Evolutionary conservation across 2,113 vertebrate genomes (phyloP).

Genomic region (Macroglossus sobrinus): DNA sequence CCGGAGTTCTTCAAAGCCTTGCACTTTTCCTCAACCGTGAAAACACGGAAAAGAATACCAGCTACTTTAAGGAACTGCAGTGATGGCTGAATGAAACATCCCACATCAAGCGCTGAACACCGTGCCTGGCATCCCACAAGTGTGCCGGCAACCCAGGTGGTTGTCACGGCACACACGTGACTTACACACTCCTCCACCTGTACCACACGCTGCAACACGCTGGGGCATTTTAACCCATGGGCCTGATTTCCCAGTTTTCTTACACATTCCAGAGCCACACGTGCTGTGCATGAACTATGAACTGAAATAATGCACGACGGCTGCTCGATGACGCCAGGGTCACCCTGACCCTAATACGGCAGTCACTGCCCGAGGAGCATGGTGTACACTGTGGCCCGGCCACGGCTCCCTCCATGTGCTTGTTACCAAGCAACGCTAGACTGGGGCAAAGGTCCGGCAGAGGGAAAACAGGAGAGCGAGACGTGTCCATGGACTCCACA

Average conservation of each 20-base stretch:
- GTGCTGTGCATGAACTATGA: background rate
- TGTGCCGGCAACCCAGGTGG: background rate
- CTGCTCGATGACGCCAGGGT: background rate
- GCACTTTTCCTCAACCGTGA: background rate
- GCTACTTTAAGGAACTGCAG: background rate
- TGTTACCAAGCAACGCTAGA: background rate
- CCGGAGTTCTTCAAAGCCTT: background rate
- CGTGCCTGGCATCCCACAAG: fast-evolving
- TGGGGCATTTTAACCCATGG: background rate
- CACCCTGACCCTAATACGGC: fast-evolving
- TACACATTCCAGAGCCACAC: background rate
- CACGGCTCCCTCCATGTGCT: fast-evolving
- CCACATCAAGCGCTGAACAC: fast-evolving
- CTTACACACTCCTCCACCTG: too few relatives aligned
- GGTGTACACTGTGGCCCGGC: fast-evolving
- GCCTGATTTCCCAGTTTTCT: background rate
- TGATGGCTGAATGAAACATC: background rate
- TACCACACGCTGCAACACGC: fast-evolving
- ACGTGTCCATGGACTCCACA: background rate
- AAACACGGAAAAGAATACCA: background rate
- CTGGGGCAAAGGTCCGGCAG: too few relatives aligned
- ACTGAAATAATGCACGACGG: fast-evolving
- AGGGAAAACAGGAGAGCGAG: too few relatives aligned
- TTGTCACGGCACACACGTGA: fast-evolving
- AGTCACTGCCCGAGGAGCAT: too few relatives aligned